These are phyloP conservation scores for Pecten maximus DNA, from an alignment of 2,888 invertebrate species.

Conservation along the genomic window DNA sequence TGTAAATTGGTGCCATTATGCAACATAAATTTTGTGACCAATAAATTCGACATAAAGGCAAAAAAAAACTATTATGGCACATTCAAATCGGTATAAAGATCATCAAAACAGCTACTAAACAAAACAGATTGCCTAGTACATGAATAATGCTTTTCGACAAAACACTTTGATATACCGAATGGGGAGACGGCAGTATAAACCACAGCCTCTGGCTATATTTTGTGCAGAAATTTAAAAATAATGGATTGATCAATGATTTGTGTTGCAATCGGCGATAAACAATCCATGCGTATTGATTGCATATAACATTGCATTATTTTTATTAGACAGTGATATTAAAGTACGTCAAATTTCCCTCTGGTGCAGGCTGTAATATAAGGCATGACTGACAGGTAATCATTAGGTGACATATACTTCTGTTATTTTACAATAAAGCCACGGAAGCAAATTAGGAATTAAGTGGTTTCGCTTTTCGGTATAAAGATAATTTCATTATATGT, in stretches of 20 bases:
- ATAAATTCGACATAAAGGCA: too few relatives aligned
- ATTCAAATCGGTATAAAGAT: not conserved
- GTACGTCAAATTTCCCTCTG: not conserved
- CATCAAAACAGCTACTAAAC: not conserved
- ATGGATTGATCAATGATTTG: not conserved
- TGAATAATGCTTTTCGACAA: not conserved
- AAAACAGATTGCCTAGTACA: not conserved
- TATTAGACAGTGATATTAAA: not conserved
- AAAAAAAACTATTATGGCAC: not conserved
- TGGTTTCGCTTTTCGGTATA: not conserved
- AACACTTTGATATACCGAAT: not conserved
- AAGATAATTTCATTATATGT: not conserved
- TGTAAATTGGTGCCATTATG: too few relatives aligned
- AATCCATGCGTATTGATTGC: not conserved
- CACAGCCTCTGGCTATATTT: too few relatives aligned
- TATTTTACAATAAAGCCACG: not conserved
- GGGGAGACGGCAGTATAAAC: not conserved
- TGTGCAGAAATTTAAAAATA: too few relatives aligned
- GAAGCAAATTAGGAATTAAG: constrained; percentile 19
- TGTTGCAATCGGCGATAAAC: not conserved
- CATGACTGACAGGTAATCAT: not conserved
- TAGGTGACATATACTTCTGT: not conserved
- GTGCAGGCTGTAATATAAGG: not conserved
- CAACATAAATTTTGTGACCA: too few relatives aligned
- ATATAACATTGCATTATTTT: not conserved